Evolutionary conservation across 2,888 invertebrate genomes (phyloP), one percentile per base, ranked within the genome.

Genomic region (Trachelus troglodyta): DNA sequence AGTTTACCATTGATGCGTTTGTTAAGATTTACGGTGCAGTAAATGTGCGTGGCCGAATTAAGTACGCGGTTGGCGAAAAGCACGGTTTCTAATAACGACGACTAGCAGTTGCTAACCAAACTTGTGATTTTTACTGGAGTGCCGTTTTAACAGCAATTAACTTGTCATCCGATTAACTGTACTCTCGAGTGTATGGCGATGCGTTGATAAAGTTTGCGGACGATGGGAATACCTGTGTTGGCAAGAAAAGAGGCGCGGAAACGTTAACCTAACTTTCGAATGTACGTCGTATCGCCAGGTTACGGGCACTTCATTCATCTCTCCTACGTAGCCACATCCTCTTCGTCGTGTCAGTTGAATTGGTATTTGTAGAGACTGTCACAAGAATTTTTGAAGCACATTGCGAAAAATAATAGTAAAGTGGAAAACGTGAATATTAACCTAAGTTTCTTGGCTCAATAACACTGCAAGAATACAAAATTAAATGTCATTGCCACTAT

Each of bases 1-100:
- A 77, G 69, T 77, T 79, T 79, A 56, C 56, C 23, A 56, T 23
- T 56, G 56, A 56, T 33, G 71, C 71, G 71, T 71, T 71, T 9
- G 23, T 6, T 56, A 23, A 23, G 23, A 56, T 56, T 56, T 56
- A 56, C 23, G 56, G 56, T 56, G 56, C 56, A 56, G 56, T 56
- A 56, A 56, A 56, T 56, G 56, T 23, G 56, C 15, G 56, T 56
- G 23, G 56, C 23, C 23, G 23, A 56, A 6, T 56, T 56, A 56
- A 23, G 9, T 23, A 23, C 56, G 56, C 23, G 23, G 9, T 56
- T 56, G 56, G 23, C 2, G 56, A 56, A 56, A 56, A 23, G 23
- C 23, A 56, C 56, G 23, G 56, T 56, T 23, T 23, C 56, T 23
- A 23, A 23, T 56, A 23, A 23, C 23, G 56, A 56, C 56, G 23